Base-by-base conservation (phyloP, 2,797 vertebrate species). In the Pseudochirops cupreus region DNA sequence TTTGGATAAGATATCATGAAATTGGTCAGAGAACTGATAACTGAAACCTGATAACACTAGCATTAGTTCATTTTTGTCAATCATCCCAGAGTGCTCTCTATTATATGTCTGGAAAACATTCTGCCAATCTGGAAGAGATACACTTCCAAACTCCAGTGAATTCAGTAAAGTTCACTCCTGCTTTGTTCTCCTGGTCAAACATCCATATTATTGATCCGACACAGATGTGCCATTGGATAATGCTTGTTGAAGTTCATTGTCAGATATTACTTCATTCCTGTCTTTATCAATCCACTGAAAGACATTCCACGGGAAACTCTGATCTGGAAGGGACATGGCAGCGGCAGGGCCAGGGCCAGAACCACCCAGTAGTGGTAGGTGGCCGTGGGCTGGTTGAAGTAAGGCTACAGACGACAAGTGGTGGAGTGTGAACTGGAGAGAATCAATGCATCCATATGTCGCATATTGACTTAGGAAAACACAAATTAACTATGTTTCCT, bases 101-200 rank as follows among this genome's bases (percentile, higher is more conserved):
- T 99, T 99, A 87, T 99, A 99, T 10, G 99, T 99, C 97, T 99
- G 99, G 99, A 99, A 99, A 98, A 99, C 99, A 97, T 99, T 99
- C 99, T 99, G 99, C 99, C 99, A 99, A 98, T 99, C 99, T 0
- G 99, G 53, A 54, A 54, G 53, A 99, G 98, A 99, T 99, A 97
- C 99, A 99, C 96, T 99, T 99, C 99, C 99, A 99, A 91, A 99
- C 99, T 2, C 99, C 99, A 0, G 99, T 99, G 91, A 99, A 99
- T 99, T 99, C 99, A 24, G 99, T 99, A 98, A 99, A 99, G 98
- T 99, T 99, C 97, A 99, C 99, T 0, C 99, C 99, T 0, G 99
- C 99, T 99, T 99, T 99, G 98, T 99, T 99, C 97, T 99, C 99
- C 96, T 99, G 98, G 99, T 99, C 99, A 94, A 99, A 99, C 99